phyloP scores from a whole-genome alignment of 2,113 vertebrate genomes.

The Cottus gobio region DNA sequence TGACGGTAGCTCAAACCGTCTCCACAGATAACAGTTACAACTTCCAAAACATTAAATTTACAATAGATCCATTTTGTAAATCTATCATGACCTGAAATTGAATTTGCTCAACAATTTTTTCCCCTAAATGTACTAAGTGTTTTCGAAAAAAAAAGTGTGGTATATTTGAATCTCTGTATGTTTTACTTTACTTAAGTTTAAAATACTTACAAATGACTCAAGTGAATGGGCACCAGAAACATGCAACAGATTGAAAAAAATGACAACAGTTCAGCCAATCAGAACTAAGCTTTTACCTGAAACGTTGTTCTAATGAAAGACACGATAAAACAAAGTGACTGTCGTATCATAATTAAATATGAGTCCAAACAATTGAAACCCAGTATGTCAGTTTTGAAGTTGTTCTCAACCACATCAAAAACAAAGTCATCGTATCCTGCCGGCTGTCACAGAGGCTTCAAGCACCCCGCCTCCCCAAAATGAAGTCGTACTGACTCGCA shows the following conservation, averaged over 20 bases:
- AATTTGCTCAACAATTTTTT: background rate
- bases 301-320: background rate
- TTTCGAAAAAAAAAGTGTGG: background rate
- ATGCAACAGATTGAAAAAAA: background rate
- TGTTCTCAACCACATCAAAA: constrained; percentile 26
- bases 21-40: background rate
- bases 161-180: background rate
- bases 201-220: background rate
- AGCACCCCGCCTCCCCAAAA: constrained; percentile 35
- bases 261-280: background rate
- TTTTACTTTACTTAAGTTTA: background rate
- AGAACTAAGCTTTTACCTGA: constrained; percentile 3
- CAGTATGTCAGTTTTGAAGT: constrained; percentile 26
- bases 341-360: background rate
- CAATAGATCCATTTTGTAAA: background rate
- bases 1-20: background rate
- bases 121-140: background rate
- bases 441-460: background rate
- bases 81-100: background rate
- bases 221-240: background rate
- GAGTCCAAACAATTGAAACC: background rate
- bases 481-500: constrained; percentile 54
- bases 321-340: background rate
- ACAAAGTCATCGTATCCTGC: constrained; percentile 29
- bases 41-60: background rate